These are phyloP conservation scores for Trichogramma dendrolimi DNA, from an alignment of 2,888 invertebrate species.

Conservation along the genomic window DNA sequence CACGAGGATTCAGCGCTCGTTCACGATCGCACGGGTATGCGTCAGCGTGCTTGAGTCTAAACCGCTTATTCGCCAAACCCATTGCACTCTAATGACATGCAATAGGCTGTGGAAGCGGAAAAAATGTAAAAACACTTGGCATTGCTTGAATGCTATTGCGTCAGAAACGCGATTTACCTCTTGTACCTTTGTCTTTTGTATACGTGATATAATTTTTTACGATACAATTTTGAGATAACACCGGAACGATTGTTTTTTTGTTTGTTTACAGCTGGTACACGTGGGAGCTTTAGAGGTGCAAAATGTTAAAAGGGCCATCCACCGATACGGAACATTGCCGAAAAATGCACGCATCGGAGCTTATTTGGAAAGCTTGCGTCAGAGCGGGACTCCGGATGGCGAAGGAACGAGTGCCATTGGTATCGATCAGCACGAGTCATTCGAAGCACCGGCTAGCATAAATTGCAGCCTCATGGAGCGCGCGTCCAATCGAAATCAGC, in stretches of 20 bases:
- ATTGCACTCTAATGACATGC: too few species aligned
- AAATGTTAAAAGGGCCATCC: slow-evolving; percentile 91
- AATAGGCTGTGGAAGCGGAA: too few species aligned
- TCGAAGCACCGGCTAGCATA: slow-evolving; percentile 26
- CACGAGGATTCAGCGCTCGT: not conserved
- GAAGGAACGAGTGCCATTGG: too few species aligned
- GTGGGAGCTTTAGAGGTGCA: slow-evolving; percentile 92
- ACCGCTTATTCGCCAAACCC: too few species aligned
- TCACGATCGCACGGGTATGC: not conserved
- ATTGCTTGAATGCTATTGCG: slow-evolving; percentile 43
- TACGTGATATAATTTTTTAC: too few species aligned
- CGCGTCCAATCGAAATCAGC: slow-evolving; percentile 33
- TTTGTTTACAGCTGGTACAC: slow-evolving; percentile 60
- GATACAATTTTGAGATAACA: too few species aligned
- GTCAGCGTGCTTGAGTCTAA: too few species aligned
- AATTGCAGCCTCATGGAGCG: slow-evolving; percentile 28
- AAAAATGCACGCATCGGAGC: slow-evolving; percentile 96
- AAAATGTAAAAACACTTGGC: slow-evolving; percentile 42
- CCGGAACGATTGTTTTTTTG: not conserved
- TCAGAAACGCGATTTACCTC: not conserved
- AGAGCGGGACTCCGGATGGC: slow-evolving; percentile 61
- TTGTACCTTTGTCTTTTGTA: too few species aligned
- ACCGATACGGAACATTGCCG: slow-evolving; percentile 93
- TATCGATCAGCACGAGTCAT: slow-evolving; percentile 33
- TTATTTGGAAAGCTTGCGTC: slow-evolving; percentile 87